Conservation (phyloP, 2,113 vertebrate genomes). For the Thunnus maccoyii region DNA sequence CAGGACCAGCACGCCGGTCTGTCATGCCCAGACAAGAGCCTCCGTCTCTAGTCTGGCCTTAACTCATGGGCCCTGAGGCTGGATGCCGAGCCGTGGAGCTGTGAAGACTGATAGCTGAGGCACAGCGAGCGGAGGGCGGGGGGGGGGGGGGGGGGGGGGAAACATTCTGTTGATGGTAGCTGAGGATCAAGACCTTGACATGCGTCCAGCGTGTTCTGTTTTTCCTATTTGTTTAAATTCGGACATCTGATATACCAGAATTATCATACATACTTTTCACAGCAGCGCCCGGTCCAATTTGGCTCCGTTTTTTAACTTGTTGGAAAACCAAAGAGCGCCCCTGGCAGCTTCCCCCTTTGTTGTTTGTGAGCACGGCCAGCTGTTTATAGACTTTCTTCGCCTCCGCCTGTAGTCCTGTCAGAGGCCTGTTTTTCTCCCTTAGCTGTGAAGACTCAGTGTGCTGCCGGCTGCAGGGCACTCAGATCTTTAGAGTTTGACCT, state of each 20-base stretch:
- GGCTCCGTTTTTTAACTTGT: conserved; percentile 31
- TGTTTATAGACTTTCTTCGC: conserved; percentile 63
- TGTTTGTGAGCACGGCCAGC: conserved; percentile 59
- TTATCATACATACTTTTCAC: conserved; percentile 26
- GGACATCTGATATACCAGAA: conserved; percentile 27
- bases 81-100: conserved; percentile 14
- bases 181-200: conserved; percentile 13
- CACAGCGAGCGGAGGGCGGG: background rate
- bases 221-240: conserved; percentile 24
- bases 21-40: conserved; percentile 40
- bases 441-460: conserved; percentile 45
- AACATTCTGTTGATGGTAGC: conserved; percentile 14
- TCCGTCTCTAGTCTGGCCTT: conserved; percentile 32
- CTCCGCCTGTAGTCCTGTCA: conserved; percentile 49
- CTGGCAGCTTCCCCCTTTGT: conserved; percentile 51
- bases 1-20: conserved; percentile 22
- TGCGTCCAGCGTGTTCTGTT: conserved; percentile 8
- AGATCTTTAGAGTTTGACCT: conserved; percentile 68
- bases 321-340: conserved; percentile 43
- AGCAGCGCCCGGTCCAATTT: conserved; percentile 42
- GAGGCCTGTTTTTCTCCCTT: conserved; percentile 33
- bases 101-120: conserved; percentile 24
- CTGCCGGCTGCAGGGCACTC: conserved; percentile 37
- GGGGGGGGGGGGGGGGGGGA: background rate
- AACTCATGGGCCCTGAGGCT: conserved; percentile 15